Percentiles rank a stretch among this genome's conserved stretches.
Evolutionary conservation across 1,140 invertebrate genomes (phyloP).

Genomic region (Orchestia grillus): DNA sequence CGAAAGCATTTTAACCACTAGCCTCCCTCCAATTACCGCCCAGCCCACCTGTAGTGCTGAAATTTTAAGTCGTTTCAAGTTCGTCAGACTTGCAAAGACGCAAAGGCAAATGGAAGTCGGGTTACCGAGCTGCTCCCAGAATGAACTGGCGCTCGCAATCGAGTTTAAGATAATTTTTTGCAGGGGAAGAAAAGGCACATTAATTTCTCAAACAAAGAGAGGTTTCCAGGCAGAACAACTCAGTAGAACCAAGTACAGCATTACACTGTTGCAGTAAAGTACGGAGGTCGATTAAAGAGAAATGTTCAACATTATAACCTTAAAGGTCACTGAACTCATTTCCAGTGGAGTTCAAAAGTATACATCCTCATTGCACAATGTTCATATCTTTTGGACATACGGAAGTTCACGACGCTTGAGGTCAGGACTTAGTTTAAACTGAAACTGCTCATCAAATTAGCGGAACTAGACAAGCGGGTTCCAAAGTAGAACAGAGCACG

Average conservation of each 20-base stretch:
- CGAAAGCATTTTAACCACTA: slow-evolving; percentile 37
- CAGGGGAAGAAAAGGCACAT: not conserved
- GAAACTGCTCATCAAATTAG: slow-evolving; percentile 1
- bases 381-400: not conserved
- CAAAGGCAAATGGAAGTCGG: slow-evolving; percentile 24
- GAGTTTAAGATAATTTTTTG: not conserved
- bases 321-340: not conserved
- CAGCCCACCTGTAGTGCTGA: slow-evolving; percentile 31
- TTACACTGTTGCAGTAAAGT: not conserved
- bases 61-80: slow-evolving; percentile 48
- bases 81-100: slow-evolving; percentile 41
- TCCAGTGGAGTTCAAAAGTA: not conserved
- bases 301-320: not conserved
- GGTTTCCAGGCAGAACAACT: not conserved
- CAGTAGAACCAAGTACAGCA: not conserved
- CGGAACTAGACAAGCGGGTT: not conserved
- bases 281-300: not conserved
- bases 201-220: slow-evolving; percentile 2
- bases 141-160: not conserved
- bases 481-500: not conserved
- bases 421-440: not conserved
- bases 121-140: slow-evolving; percentile 4
- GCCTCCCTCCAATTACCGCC: slow-evolving; percentile 25
- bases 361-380: not conserved
- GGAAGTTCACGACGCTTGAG: not conserved